Base-by-base conservation (phyloP, 2,113 vertebrate species). In the Pimephales promelas region DNA sequence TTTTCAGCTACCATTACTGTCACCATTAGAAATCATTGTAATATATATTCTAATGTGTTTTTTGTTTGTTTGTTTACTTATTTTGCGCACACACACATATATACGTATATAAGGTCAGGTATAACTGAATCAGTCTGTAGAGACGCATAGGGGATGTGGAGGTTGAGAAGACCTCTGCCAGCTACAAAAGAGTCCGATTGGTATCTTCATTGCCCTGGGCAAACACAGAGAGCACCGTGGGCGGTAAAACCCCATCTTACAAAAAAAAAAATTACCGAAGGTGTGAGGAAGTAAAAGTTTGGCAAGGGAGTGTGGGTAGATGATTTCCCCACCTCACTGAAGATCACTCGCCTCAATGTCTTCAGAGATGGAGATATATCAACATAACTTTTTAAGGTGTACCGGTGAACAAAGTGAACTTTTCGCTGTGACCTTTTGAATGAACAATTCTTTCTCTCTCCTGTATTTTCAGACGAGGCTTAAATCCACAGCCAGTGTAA, bases 401-500 rank as follows among this genome's bases (percentile, higher is more conserved):
- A 49, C 22, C 3, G 24, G 8, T 1, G 0, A 43, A 64, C 13
- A 52, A 22, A 72, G n/a, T 36, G 36, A n/a, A 45, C 5, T 57
- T 24, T 54, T 79, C 62, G 3, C 43, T 16, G 71, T 47, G 22
- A 49, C 62, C 22, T 52, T 5, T 45, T 77, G 3, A 36, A 64
- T 36, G 11, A 76, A 24, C 40, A 59, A 11, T 0, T 68, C 7
- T 34, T 36, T 52, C 28, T 24, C n/a, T 24, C 40, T 22, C 45
- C 5, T 24, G 9, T 18, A 18, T 14, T 31, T 79, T 36, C 34
- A 28, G 57, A 83, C 24, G 1, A 10, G 62, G 76, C 68, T 80
- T 81, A 52, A 80, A 79, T 31, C 62, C 7, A 52, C 72, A 74
- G 43, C 62, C 31, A 5, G n/a, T 54, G 36, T 66, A 82, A 84